phyloP scores from a whole-genome alignment of 2,113 vertebrate species.

The Stigmatopora argus region DNA sequence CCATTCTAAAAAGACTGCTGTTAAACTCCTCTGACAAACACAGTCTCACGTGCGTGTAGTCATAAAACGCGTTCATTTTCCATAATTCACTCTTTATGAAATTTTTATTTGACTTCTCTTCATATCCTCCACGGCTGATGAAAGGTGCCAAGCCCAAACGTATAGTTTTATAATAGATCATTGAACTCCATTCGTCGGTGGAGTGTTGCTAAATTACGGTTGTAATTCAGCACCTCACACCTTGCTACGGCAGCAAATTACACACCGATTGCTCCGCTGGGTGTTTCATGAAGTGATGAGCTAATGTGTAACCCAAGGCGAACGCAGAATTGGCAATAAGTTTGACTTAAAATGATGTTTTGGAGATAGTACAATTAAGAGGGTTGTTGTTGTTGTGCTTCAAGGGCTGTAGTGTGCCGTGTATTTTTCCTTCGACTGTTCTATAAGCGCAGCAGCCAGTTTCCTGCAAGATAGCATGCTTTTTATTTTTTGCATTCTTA shows the following conservation, averaged over 20 bases:
- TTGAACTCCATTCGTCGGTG: constrained; percentile 31
- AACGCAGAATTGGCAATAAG: constrained; percentile 34
- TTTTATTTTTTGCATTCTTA: background rate
- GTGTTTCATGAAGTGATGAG: constrained; percentile 35
- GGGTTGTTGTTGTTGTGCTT: constrained; percentile 21
- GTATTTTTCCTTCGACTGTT: constrained; percentile 1
- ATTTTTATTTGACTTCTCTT: constrained; percentile 13
- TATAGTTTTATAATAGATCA: constrained; percentile 19
- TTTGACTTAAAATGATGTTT: constrained; percentile 39
- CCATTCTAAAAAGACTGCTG: constrained; percentile 42
- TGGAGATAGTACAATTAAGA: constrained; percentile 21
- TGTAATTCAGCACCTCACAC: constrained; percentile 15
- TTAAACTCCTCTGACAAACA: constrained; percentile 33
- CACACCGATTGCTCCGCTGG: constrained; percentile 24
- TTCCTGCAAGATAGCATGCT: constrained; percentile 4
- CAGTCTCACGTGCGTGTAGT: background rate
- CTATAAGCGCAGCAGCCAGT: background rate
- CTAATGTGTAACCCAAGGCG: constrained; percentile 39
- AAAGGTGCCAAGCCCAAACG: constrained; percentile 13
- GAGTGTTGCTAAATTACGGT: constrained; percentile 28
- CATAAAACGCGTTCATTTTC: constrained; percentile 17
- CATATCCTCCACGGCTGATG: constrained; percentile 14
- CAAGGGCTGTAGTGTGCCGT: constrained; percentile 10
- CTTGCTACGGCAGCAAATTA: constrained; percentile 25
- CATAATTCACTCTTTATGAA: constrained; percentile 34